phyloP scores from a whole-genome alignment of 2,113 vertebrate genomes.

The Notechis scutatus region DNA sequence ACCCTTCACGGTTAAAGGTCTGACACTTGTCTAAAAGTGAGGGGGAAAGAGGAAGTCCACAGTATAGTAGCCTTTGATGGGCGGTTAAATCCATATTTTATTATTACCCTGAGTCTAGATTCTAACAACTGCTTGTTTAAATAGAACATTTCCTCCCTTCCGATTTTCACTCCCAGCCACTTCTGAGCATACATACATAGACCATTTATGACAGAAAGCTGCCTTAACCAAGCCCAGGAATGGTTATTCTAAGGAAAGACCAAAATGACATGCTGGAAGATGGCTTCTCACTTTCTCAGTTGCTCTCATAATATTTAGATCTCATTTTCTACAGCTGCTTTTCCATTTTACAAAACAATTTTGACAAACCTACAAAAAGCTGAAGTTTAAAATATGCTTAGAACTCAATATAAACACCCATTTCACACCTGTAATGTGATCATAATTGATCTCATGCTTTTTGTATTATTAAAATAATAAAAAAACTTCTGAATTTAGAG shows the following conservation, averaged over 20 bases:
- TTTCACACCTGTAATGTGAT: constrained; percentile 47
- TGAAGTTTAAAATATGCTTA: constrained; percentile 50
- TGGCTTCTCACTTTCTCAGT: constrained; percentile 31
- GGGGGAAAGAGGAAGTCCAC: constrained; percentile 15
- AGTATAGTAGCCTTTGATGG: constrained; percentile 6
- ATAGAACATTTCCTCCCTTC: constrained; percentile 39
- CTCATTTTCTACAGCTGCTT: constrained; percentile 37
- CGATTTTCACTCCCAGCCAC: not conserved
- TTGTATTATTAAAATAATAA: constrained; percentile 32
- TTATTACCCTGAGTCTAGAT: constrained; percentile 34
- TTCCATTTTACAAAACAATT: constrained; percentile 55
- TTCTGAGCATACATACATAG: not conserved
- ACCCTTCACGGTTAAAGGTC: constrained; percentile 4
- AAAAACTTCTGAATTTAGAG: not conserved
- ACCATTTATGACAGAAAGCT: not conserved
- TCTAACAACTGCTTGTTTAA: constrained; percentile 15
- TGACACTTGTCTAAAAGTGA: constrained; percentile 18
- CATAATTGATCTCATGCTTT: constrained; percentile 46
- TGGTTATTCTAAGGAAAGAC: constrained; percentile 1
- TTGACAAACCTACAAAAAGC: constrained; percentile 50
- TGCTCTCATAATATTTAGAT: constrained; percentile 16
- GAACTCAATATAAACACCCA: constrained; percentile 51
- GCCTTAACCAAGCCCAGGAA: constrained; percentile 5
- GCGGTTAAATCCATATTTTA: constrained; percentile 31
- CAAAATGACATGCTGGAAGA: constrained; percentile 41